Percentiles rank a stretch among this genome's conserved stretches.
Conservation (phyloP, 2,797 vertebrate species). For the Cirrhinus mrigala region DNA sequence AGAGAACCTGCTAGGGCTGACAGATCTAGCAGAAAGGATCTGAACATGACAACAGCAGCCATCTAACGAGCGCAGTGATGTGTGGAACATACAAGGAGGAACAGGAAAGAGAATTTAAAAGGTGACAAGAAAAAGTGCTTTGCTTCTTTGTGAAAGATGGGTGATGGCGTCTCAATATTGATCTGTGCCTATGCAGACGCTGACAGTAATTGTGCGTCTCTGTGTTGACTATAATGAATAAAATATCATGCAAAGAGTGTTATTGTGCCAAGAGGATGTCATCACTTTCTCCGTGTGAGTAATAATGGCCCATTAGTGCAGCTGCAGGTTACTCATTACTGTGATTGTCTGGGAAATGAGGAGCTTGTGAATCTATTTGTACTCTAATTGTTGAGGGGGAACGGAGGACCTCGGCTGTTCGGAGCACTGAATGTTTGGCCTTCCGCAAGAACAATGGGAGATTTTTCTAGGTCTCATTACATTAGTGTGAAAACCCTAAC, state of each 20-base stretch:
- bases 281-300: conserved; percentile 67
- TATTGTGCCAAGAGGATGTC: conserved; percentile 68
- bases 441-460: conserved; percentile 27
- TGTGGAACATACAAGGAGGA: not conserved
- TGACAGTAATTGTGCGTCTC: conserved; percentile 70
- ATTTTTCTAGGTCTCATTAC: conserved; percentile 43
- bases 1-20: conserved; percentile 54
- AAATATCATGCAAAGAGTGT: conserved; percentile 75
- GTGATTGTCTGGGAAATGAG: conserved; percentile 63
- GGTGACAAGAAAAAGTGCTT: not conserved
- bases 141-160: conserved; percentile 13
- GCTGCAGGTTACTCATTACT: conserved; percentile 67
- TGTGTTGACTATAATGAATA: conserved; percentile 76
- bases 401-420: conserved; percentile 24
- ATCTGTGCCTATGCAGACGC: conserved; percentile 49
- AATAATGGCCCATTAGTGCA: conserved; percentile 70
- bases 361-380: conserved; percentile 59
- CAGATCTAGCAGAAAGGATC: conserved; percentile 13
- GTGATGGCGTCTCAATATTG: conserved; percentile 12
- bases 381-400: conserved; percentile 51
- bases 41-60: conserved; percentile 9
- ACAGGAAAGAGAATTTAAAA: conserved; percentile 12
- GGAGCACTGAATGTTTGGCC: conserved; percentile 17
- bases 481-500: conserved; percentile 8
- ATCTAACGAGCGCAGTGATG: not conserved